Evolutionary conservation across 2,113 vertebrate species (phyloP), one percentile per base, ranked within the genome.

Genomic region (Melanerpes formicivorus): DNA sequence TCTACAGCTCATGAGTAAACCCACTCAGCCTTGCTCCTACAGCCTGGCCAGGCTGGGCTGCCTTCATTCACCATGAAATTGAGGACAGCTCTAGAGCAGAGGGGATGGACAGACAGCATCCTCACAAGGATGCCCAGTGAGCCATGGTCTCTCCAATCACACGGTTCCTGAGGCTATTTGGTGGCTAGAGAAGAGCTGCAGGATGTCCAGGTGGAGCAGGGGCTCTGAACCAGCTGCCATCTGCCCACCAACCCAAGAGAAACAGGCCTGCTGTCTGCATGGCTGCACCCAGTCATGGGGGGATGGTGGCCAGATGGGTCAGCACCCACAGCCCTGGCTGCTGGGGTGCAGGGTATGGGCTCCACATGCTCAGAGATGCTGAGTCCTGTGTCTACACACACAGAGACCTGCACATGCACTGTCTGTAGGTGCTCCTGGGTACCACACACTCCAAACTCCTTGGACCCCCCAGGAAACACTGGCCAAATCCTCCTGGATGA

Each of bases 101-200:
- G 40, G 17, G n/a, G 40, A 48, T 0, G 3, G 69, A 54, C 48
- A 40, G 80, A 48, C 44, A 42, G 64, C 25, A 40, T 40, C 40
- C 75, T 66, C 3, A 0, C 26, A 37, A 40, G 65, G 23, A 18
- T 1, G 10, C n/a, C 18, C 4, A 2, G n/a, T 1, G 0, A 62
- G 22, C 13, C 59, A 52, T 6, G 15, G 4, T 21, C 40, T 48
- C 59, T 77, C 70, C 64, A 71, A n/a, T 40, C 30, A 13, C 14
- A 2, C 12, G 23, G 17, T 8, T 56, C 37, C 37, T 37, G 37
- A 37, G 37, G 37, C 8, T 37, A 37, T 48, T 80, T 65, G 8
- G n/a, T 3, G 9, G 62, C 44, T 19, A 18, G 27, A 64, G 59
- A 40, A 77, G 78, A 44, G 25, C 42, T 26, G 10, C 1, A 2